phyloP scores from a whole-genome alignment of 1,140 invertebrate genomes.

The Phocides pigmalion region DNA sequence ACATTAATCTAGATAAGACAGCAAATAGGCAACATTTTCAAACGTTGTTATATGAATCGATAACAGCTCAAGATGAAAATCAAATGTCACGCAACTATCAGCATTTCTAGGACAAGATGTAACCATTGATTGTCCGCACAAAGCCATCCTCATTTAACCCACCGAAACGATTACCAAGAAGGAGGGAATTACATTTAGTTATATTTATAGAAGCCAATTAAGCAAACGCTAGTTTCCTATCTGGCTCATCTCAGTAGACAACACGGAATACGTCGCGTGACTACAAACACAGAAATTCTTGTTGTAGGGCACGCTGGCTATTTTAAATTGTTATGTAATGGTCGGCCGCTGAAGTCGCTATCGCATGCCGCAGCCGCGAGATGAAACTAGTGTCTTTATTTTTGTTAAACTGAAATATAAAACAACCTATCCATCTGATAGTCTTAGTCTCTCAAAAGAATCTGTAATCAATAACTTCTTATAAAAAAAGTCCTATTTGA shows the following conservation, averaged over 20 bases:
- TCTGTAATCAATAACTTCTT: no score
- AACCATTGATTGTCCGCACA: conserved; percentile 17
- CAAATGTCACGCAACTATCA: conserved; percentile 26
- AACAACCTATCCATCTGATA: no score
- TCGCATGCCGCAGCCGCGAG: neutral
- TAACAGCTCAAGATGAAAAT: conserved; percentile 14
- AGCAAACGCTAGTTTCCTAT: conserved; percentile 55
- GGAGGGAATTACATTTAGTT: conserved; percentile 45
- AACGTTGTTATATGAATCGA: conserved; percentile 15
- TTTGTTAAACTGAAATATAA: no score
- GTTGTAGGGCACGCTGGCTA: conserved; percentile 56
- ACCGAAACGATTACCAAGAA: conserved; percentile 29
- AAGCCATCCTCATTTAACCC: conserved; percentile 26
- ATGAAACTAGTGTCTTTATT: neutral
- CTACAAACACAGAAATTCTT: conserved; percentile 65
- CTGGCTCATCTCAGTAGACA: conserved; percentile 57
- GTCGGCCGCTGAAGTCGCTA: neutral
- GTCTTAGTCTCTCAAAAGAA: no score
- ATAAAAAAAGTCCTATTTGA: no score
- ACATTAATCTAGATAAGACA: neutral
- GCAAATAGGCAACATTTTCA: neutral
- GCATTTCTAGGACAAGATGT: conserved; percentile 25
- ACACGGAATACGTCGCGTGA: conserved; percentile 62
- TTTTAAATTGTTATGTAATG: conserved; percentile 52
- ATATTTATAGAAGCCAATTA: conserved; percentile 61